Base-by-base conservation (phyloP, 2,113 vertebrate species). In the Alaudala cheleensis region DNA sequence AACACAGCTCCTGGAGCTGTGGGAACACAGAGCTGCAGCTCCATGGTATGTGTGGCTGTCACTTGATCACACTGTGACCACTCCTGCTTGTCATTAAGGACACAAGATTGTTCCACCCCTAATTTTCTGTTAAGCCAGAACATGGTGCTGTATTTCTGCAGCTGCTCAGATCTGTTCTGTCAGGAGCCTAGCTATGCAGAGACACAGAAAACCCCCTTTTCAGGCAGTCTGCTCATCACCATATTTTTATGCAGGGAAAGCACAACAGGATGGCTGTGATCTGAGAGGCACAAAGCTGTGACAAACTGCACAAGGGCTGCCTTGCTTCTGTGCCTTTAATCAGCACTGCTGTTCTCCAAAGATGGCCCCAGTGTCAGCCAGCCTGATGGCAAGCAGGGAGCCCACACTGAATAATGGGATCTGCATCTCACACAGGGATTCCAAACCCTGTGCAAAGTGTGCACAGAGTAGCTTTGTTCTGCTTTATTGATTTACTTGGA, bases 11-110 rank as follows among this genome's bases (percentile, higher is more conserved):
- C n/a, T 3, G 26, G 49, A 83, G 77, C 84, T 65, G 19, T 53
- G 5, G 34, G 20, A 33, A 40, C 54, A 10, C 39, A 67, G 60
- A 58, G 79, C 40, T 45, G 34, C 12, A 10, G 3, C 40, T n/a
- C 56, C 61, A 5, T 20, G 25, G 2, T 1, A 9, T 51, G 60
- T 0, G 26, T 2, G 56, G 51, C 34, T 73, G 70, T 1, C 20
- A 44, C 17, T 45, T 7, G n/a, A 60, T 14, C 49, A 42, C 86
- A 4, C 4, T 13, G 26, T 7, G 40, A 67, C 66, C 37, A 31
- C 23, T 54, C 47, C 33, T 37, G 65, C 69, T 70, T 34, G 25
- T 28, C 14, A 29, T 42, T 39, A 31, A 44, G 76, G 82, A 60
- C 3, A 10, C 13, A 11, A 72, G 50, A 67, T 82, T n/a, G 88